Evolutionary conservation across 2,797 vertebrate species (phyloP).

Genomic region (Borostomias antarcticus): DNA sequence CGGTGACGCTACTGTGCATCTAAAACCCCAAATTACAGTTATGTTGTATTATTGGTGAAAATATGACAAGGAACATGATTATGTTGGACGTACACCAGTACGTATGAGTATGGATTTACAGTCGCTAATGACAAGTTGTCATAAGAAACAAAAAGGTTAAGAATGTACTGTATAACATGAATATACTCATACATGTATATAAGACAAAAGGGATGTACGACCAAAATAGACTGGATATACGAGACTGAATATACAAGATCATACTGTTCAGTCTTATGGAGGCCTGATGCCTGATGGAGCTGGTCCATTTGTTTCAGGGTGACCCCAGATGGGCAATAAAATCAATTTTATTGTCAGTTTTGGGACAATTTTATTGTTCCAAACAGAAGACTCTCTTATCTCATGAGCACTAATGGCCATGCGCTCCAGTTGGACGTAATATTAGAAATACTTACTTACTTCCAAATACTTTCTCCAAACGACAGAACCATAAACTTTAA

Average conservation of each 20-base stretch:
- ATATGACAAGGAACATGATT: neutral
- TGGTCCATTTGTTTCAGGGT: neutral
- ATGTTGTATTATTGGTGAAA: neutral
- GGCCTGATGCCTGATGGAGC: neutral
- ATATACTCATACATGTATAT: too few relatives aligned
- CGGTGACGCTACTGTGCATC: neutral
- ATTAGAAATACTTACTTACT: neutral
- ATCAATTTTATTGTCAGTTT: too few relatives aligned
- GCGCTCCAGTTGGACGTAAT: slow-evolving; percentile 9
- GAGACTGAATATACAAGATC: neutral
- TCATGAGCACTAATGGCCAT: neutral
- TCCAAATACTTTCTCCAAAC: neutral
- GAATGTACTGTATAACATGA: too few relatives aligned
- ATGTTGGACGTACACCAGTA: too few relatives aligned
- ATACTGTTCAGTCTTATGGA: neutral
- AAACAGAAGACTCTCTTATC: slow-evolving; percentile 9
- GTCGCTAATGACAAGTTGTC: too few relatives aligned
- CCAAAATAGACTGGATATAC: neutral
- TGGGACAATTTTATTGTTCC: too few relatives aligned
- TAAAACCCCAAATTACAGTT: neutral
- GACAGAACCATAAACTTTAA: neutral
- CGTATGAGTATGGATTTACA: too few relatives aligned
- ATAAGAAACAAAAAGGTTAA: too few relatives aligned
- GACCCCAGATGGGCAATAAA: slow-evolving; percentile 23
- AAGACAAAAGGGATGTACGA: too few relatives aligned